Conservation (phyloP, 2,888 invertebrate genomes). For the Chrysina gloriosa region DNA sequence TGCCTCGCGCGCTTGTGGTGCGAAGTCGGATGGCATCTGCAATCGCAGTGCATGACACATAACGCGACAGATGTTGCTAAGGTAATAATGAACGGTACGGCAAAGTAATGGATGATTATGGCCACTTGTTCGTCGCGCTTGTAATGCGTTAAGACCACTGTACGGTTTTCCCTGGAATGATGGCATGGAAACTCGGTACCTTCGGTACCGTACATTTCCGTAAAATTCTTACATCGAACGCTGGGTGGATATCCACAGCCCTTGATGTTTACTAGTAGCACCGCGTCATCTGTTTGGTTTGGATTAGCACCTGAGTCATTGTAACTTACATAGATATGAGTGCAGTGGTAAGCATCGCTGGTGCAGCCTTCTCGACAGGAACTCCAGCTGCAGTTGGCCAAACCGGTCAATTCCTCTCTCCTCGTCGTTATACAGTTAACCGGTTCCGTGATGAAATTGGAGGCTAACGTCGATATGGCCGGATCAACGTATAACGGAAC, state of each 20-base stretch:
- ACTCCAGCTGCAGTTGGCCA: slow-evolving; percentile 84
- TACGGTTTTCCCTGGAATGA: slow-evolving; percentile 82
- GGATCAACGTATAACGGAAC: slow-evolving; percentile 80
- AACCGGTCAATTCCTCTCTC: slow-evolving; percentile 76
- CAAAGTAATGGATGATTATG: slow-evolving; percentile 85
- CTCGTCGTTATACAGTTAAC: slow-evolving; percentile 79
- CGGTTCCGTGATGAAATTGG: slow-evolving; percentile 80
- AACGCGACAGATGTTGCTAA: slow-evolving; percentile 86
- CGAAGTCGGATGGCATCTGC: slow-evolving; percentile 77
- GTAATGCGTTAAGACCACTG: slow-evolving; percentile 86
- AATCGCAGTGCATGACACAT: slow-evolving; percentile 90
- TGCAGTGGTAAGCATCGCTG: slow-evolving; percentile 78
- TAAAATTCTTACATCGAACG: slow-evolving; percentile 82
- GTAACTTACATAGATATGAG: slow-evolving; percentile 74
- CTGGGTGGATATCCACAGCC: slow-evolving; percentile 86
- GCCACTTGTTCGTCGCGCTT: slow-evolving; percentile 85
- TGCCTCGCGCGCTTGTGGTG: slow-evolving; percentile 74
- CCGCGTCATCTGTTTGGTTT: slow-evolving; percentile 67
- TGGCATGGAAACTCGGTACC: slow-evolving; percentile 75
- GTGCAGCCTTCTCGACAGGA: slow-evolving; percentile 86
- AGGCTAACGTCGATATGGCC: slow-evolving; percentile 75
- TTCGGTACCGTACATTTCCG: slow-evolving; percentile 75
- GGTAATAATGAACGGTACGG: slow-evolving; percentile 85
- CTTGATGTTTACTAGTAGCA: slow-evolving; percentile 82
- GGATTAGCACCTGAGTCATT: slow-evolving; percentile 57